Base-by-base conservation (phyloP, 30 jellyfish, hydroid and myxozoan species). In the Nemopilema nomurai region DNA sequence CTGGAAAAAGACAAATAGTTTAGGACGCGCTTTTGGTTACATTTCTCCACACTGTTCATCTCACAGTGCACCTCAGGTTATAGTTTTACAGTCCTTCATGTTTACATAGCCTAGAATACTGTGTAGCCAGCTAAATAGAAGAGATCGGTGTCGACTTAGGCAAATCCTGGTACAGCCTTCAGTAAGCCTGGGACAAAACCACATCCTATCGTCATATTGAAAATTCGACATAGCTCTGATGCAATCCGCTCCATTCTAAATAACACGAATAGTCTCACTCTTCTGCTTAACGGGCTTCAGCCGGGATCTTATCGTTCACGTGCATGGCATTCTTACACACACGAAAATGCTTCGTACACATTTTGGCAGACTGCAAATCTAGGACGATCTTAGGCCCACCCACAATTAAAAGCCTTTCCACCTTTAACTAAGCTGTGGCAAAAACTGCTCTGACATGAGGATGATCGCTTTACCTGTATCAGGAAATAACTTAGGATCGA, bases 91-190 rank as follows among this genome's bases (percentile, higher is more conserved):
- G 13, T 6, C 13, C 13, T 13, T 13, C 13, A 13, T 41, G 57
- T 41, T 41, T 41, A 41, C 57, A 3, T 41, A 41, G 57, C 6
- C 57, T 41, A 41, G 57, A 41, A 41, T 41, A 41, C 13, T 3
- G 57, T 49, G 51, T 73, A 73, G 24, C 83, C 69, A 33, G 70
- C 25, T 30, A 66, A 20, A 73, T 73, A 73, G 32, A 13, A 73
- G 4, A 73, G 83, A 73, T 66, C 51, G 70, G 51, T 22, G 33
- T 28, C 51, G 83, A 73, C 53, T 33, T 41, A 21, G 32, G 23
- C 49, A 73, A 73, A 73, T 73, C 83, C 83, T 16, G 70, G 49
- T 66, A 27, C 53, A 73, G 83, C 83, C 53, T 73, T 41, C 32
- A 18, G 50, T 16, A 73, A 73, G 30, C 83, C 83, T 22, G 83